phyloP scores from a whole-genome alignment of 2,113 vertebrate genomes.

The Carassius auratus region DNA sequence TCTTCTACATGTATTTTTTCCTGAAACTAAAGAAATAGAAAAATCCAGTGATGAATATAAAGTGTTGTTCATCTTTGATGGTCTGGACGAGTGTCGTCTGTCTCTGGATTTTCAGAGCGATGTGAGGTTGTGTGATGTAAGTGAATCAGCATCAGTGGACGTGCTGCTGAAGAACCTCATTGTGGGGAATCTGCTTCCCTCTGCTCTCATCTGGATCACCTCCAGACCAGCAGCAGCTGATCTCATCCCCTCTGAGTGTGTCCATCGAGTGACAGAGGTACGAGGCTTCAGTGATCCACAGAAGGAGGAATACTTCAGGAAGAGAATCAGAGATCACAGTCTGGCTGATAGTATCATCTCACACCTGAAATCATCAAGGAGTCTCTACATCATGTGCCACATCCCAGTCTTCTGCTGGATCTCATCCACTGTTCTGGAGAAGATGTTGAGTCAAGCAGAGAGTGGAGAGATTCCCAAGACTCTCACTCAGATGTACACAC shows the following conservation, averaged over 20 bases:
- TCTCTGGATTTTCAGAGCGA: background rate
- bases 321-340: background rate
- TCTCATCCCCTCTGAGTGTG: background rate
- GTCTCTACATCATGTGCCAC: conserved; percentile 3
- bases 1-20: background rate
- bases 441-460: conserved; percentile 9
- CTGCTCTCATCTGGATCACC: conserved; percentile 13
- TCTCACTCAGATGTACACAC: conserved; percentile 3
- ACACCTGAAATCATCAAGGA: conserved; percentile 12
- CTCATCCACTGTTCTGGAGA: conserved; percentile 2
- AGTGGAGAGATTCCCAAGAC: background rate
- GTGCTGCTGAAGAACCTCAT: background rate
- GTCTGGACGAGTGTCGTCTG: background rate
- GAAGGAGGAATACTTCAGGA: conserved; percentile 21
- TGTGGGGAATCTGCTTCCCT: conserved; percentile 1
- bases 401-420: conserved; percentile 28
- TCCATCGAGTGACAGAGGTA: conserved; percentile 9
- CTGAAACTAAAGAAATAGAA: background rate
- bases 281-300: background rate
- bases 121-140: background rate
- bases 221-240: conserved; percentile 16
- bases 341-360: background rate
- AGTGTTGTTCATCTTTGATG: background rate
- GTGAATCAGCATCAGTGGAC: background rate
- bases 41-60: background rate